Conservation (phyloP, 2,113 vertebrate species). For the Mobula hypostoma region DNA sequence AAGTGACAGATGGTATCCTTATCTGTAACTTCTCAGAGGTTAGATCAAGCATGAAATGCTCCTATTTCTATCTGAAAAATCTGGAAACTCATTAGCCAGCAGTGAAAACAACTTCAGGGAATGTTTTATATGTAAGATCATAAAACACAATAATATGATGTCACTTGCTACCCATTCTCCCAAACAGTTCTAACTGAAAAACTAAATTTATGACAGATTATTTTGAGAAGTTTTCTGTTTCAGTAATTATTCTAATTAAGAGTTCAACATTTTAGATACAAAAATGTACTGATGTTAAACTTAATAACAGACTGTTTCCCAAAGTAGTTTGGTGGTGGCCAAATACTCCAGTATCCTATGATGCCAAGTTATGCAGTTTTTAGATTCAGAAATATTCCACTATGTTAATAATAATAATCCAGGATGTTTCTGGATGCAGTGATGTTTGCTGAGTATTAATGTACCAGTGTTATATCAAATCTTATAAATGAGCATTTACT, state of each 20-base stretch:
- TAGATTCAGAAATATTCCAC: background rate
- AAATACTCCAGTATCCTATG: background rate
- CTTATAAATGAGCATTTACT: background rate
- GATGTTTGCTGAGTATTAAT: background rate
- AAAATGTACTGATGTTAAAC: conserved; percentile 14
- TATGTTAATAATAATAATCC: background rate
- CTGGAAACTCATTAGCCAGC: background rate
- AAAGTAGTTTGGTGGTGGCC: background rate
- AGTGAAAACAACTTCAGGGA: background rate
- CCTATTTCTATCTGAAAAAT: background rate
- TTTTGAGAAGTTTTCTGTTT: conserved; percentile 17
- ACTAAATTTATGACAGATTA: background rate
- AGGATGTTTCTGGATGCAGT: background rate
- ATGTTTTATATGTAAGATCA: conserved; percentile 6
- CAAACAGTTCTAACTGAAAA: background rate
- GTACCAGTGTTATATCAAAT: background rate
- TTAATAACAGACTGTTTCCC: background rate
- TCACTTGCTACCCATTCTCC: background rate
- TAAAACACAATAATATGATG: background rate
- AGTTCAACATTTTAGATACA: background rate
- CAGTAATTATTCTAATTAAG: background rate
- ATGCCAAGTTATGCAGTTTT: background rate
- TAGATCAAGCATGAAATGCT: background rate
- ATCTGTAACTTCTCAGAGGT: background rate
- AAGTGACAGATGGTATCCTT: background rate